Conservation (phyloP, 2,113 vertebrate species). For the Pelvicachromis taeniatus region DNA sequence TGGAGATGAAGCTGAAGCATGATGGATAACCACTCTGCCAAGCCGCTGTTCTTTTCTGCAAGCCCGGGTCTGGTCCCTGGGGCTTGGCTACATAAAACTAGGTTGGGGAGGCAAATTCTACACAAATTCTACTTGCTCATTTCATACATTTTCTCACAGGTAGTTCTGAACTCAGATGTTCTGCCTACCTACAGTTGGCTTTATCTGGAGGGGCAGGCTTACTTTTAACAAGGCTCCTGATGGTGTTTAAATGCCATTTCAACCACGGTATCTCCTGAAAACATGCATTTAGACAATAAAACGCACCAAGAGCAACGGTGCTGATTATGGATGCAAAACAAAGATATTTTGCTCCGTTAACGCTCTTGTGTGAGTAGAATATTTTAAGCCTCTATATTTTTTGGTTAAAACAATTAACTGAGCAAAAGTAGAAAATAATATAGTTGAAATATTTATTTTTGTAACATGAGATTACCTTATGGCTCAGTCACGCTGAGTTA, state of each 20-base stretch:
- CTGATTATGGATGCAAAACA: neutral
- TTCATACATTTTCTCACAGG: neutral
- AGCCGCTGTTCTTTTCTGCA: slow-evolving; percentile 49
- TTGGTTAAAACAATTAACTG: neutral
- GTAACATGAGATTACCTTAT: neutral
- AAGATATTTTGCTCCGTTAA: neutral
- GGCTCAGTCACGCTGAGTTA: neutral
- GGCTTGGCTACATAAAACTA: slow-evolving; percentile 33
- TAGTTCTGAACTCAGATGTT: neutral
- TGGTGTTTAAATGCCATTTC: neutral
- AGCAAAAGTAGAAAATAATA: neutral
- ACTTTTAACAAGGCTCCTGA: neutral
- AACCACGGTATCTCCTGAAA: neutral
- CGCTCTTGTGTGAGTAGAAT: neutral
- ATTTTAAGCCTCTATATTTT: neutral
- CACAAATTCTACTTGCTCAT: slow-evolving; percentile 41
- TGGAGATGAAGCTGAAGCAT: slow-evolving; percentile 51
- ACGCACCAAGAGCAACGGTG: neutral
- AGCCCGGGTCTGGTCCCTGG: slow-evolving; percentile 23
- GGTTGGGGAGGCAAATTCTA: slow-evolving; percentile 34
- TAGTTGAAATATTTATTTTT: neutral
- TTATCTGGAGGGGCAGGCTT: neutral
- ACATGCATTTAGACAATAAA: neutral
- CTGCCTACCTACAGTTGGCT: neutral
- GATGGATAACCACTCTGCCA: slow-evolving; percentile 65